Conservation (phyloP, 2,797 vertebrate genomes). For the Rhinichthys osculus region DNA sequence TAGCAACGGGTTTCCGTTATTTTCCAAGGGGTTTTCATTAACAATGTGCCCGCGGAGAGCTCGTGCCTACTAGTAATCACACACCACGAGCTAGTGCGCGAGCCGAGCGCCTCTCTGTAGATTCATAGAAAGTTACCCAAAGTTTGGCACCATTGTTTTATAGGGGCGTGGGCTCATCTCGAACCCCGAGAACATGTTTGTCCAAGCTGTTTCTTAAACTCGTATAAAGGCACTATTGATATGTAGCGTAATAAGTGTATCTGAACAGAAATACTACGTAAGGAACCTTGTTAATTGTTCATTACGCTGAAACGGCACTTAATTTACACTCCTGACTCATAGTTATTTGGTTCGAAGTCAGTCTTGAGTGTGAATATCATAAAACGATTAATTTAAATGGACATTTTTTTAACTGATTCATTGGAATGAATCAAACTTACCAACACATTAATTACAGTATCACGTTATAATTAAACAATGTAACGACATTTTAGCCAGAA, state of each 20-base stretch:
- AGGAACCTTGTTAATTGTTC: background rate
- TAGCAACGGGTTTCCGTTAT: slow-evolving; percentile 67
- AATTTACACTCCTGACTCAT: background rate
- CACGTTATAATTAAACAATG: background rate
- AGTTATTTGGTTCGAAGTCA: background rate
- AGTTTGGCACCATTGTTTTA: slow-evolving; percentile 6
- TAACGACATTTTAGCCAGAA: background rate
- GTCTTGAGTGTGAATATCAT: background rate
- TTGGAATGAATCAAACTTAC: background rate
- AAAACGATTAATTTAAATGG: background rate
- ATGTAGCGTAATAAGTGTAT: background rate
- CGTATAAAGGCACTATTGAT: background rate
- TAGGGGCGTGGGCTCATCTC: slow-evolving; percentile 10
- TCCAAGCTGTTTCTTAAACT: background rate
- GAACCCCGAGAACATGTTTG: slow-evolving; percentile 16
- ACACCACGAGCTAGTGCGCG: background rate
- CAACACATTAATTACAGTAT: background rate
- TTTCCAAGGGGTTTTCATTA: slow-evolving; percentile 37
- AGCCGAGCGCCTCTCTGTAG: background rate
- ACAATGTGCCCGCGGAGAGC: slow-evolving; percentile 19
- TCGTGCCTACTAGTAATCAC: background rate
- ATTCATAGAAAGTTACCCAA: slow-evolving; percentile 8
- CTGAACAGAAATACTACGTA: background rate
- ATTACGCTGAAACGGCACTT: background rate
- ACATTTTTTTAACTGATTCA: background rate